Percentiles rank a stretch among this genome's conserved stretches.
Conservation (phyloP, 2,113 vertebrate genomes). For the Mesoclemmys tuberculata region DNA sequence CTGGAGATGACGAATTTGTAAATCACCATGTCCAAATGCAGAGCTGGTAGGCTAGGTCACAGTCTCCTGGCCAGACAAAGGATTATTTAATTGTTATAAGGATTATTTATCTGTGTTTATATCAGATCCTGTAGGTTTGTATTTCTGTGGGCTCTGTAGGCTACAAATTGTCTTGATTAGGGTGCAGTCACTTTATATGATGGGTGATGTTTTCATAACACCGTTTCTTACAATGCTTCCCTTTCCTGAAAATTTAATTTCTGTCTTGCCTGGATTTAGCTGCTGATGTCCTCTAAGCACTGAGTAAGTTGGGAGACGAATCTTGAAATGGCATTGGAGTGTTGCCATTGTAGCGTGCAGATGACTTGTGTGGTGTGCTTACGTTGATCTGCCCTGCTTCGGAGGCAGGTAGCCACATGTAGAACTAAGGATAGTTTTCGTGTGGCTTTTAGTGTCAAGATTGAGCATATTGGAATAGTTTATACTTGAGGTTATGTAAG, state of each 20-base stretch:
- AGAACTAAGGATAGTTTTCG: not conserved
- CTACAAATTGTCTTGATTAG: not conserved
- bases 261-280: not conserved
- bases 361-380: not conserved
- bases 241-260: not conserved
- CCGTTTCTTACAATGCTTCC: not conserved
- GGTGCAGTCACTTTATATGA: not conserved
- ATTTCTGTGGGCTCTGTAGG: not conserved
- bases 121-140: not conserved
- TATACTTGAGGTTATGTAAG: not conserved
- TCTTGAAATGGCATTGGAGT: not conserved
- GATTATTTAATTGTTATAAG: not conserved
- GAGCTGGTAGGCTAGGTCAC: not conserved
- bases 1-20: not conserved
- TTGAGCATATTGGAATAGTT: not conserved
- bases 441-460: not conserved
- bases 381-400: not conserved
- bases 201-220: not conserved
- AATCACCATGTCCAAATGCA: not conserved
- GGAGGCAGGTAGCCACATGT: not conserved
- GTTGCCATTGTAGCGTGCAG: not conserved
- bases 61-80: not conserved
- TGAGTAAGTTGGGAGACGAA: not conserved
- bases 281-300: not conserved
- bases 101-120: not conserved